Base-by-base conservation (phyloP, 2,113 vertebrate species). In the Natator depressus region DNA sequence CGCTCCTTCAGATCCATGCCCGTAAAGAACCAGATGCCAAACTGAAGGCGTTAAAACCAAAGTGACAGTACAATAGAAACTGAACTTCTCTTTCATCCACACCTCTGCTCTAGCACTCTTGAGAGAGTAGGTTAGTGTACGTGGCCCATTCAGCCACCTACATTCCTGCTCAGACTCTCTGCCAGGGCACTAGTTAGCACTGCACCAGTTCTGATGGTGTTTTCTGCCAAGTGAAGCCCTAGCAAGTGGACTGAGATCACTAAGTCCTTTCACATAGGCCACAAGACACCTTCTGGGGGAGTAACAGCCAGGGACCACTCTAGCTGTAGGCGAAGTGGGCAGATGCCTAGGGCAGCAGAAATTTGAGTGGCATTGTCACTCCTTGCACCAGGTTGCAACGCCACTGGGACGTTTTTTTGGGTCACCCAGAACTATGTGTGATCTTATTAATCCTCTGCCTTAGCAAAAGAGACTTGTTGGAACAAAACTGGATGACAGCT, bases 191-290 rank as follows among this genome's bases (percentile, higher is more conserved):
- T 75, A 16, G 79, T 14, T 25, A 49, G 46, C 79, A 53, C 87
- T 12, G 79, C 0, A 42, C 55, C 14, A 75, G 80, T 65, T 84
- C 0, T 0, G 65, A 72, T 17, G 6, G 35, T 91, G 72, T 16
- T 75, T 38, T 9, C 50, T 46, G 24, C 2, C 0, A 0, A 17
- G 3, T 5, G 59, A 78, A 6, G 57, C 46, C 57, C 91, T 49
- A 87, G 80, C 42, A 81, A 47, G 25, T 11, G 11, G 38, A 4
- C 1, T 7, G n/a, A 75, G 82, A 47, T 59, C 72, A 46, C 6
- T 84, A 69, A 5, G 22, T 95, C 3, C 0, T 46, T 81, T 72
- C 38, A 53, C 8, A 0, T 0, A 1, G 72, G 4, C 62, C 19
- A 79, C 85, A 90, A 90, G 89, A 62, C 57, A 69, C 42, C 57